Base-by-base conservation (phyloP, 2,797 vertebrate species). In the Gastrophryne carolinensis region DNA sequence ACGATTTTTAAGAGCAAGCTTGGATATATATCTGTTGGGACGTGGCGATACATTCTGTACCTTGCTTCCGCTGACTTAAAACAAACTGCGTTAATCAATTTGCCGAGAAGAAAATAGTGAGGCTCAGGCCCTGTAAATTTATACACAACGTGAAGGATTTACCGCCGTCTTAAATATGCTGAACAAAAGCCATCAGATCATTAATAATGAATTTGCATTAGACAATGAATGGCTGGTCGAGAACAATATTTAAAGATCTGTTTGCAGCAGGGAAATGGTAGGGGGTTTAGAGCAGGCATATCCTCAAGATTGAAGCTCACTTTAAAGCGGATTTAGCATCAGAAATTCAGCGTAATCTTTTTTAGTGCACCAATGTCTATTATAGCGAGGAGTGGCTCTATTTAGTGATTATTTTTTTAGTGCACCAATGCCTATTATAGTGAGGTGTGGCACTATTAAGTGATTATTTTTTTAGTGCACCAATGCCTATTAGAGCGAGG, bases 1-100 rank as follows among this genome's bases (percentile, higher is more conserved):
- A 88, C 88, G 88, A 88, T 91, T 90, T 90, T 41, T 41, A 90
- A 83, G 87, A 84, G 82, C 85, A 82, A 75, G 81, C 82, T 75
- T 35, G 79, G 84, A 84, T 83, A 83, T 72, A 72, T 84, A 79
- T 85, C 86, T 84, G 64, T 82, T 1, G 56, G 61, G 68, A 52
- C 68, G 41, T 49, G 50, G 30, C 53, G 79, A 82, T 73, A 82
- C 86, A 81, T 84, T 89, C 85, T 86, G 82, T 85, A 53, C 52
- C 24, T 30, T 29, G 30, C 52, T 21, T 53, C 50, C 13, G 44
- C 47, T 53, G 30, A 49, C 62, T 49, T 35, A 34, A 30, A 70
- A 63, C 56, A 72, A 60, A 37, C 41, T 12, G 68, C 47, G 35
- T 60, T 78, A 72, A 65, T 72, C 68, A 72, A 72, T 72, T 56